Evolutionary conservation across 1,140 invertebrate species (phyloP).

Genomic region (Copidosoma floridanum): DNA sequence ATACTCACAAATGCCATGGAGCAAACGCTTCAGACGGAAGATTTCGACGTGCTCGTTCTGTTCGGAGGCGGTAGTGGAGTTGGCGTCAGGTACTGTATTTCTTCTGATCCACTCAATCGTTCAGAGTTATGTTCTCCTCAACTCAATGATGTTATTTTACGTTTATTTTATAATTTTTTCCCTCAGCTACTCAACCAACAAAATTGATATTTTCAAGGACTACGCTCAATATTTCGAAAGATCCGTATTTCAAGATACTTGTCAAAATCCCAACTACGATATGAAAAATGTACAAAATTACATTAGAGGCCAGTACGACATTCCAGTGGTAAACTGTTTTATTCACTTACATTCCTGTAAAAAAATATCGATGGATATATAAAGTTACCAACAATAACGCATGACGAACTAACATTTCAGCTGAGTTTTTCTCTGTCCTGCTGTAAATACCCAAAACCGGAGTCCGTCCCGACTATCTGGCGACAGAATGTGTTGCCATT

Average conservation of each 20-base stretch:
- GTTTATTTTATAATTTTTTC: conserved; percentile 36
- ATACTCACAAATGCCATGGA: conserved; percentile 60
- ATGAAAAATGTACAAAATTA: conserved; percentile 39
- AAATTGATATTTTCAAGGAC: conserved; percentile 55
- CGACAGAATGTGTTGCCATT: conserved; percentile 69
- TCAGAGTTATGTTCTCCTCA: background rate
- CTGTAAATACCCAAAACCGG: conserved; percentile 73
- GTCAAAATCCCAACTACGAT: conserved; percentile 35
- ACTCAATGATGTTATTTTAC: background rate
- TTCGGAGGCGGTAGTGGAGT: conserved; percentile 62
- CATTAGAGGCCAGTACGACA: conserved; percentile 41
- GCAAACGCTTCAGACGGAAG: conserved; percentile 57
- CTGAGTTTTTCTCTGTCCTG: conserved; percentile 63
- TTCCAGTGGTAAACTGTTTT: conserved; percentile 42
- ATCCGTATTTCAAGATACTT: conserved; percentile 37
- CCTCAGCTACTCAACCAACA: conserved; percentile 47
- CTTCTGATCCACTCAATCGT: background rate
- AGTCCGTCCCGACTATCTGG: conserved; percentile 72
- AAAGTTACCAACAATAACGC: too few relatives aligned
- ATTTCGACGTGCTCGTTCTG: conserved; percentile 65
- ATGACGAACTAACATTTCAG: too few relatives aligned
- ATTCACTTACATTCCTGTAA: too few relatives aligned
- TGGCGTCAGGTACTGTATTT: conserved; percentile 54
- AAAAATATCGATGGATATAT: too few relatives aligned
- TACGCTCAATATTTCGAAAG: conserved; percentile 52